Percentiles rank a stretch among this genome's conserved stretches.
Conservation (phyloP, 1,140 invertebrate species). For the Drosophila simulans region DNA sequence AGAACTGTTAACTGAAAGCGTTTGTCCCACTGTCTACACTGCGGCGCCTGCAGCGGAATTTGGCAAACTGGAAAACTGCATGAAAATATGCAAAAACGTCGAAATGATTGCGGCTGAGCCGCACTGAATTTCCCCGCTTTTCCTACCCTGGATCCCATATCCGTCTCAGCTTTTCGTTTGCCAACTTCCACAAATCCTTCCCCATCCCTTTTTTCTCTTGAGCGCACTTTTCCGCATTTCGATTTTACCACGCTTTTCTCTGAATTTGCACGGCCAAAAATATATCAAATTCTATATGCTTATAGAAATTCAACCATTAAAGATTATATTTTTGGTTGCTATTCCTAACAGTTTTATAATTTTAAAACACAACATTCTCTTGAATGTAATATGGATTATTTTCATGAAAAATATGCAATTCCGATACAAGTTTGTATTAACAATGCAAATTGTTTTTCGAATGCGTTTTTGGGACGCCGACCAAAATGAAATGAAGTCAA, state of each 20-base stretch:
- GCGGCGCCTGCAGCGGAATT: constrained; percentile 55
- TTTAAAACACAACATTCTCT: no score
- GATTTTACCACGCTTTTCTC: constrained; percentile 12
- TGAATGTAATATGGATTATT: background rate
- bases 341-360: no score
- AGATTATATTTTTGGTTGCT: no score
- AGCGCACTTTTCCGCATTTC: constrained; percentile 27
- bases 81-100: constrained; percentile 79
- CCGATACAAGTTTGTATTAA: no score
- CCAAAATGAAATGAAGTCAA: constrained; percentile 81
- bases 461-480: constrained; percentile 53
- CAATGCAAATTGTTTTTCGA: background rate
- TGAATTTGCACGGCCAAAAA: constrained; percentile 11
- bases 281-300: background rate
- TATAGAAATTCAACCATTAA: background rate
- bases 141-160: constrained; percentile 7
- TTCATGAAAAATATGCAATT: no score
- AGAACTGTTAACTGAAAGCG: no score
- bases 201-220: background rate
- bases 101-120: constrained; percentile 77
- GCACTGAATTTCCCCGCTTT: constrained; percentile 45
- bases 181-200: background rate
- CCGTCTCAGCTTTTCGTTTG: background rate
- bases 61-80: constrained; percentile 77
- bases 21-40: constrained; percentile 44